Percentiles rank a stretch among this genome's conserved stretches.
Conservation (phyloP, 2,888 invertebrate genomes). For the Aphidius colemani region DNA sequence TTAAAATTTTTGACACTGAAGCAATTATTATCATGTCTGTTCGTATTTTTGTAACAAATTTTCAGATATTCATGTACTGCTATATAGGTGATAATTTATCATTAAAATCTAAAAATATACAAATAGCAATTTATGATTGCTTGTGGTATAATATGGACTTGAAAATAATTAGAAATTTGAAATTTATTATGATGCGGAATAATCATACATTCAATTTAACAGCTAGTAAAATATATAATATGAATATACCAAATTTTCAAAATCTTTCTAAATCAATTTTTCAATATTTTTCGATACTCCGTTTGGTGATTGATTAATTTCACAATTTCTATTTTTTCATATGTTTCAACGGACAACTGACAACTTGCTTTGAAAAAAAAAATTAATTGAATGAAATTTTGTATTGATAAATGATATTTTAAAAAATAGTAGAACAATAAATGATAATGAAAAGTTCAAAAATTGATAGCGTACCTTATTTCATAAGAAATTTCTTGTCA, state of each 20-base stretch:
- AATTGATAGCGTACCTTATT: conserved; percentile 69
- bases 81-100: conserved; percentile 31
- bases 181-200: conserved; percentile 27
- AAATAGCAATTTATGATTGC: conserved; percentile 28
- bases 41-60: conserved; percentile 20
- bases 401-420: conserved; percentile 62
- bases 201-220: conserved; percentile 25
- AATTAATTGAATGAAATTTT: not conserved
- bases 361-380: not conserved
- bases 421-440: conserved; percentile 59
- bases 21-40: conserved; percentile 20
- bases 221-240: conserved; percentile 27
- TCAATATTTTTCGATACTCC: conserved; percentile 27
- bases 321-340: not conserved
- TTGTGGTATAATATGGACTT: conserved; percentile 29
- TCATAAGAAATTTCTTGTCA: conserved; percentile 61
- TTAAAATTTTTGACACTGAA: conserved; percentile 19
- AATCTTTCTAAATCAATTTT: conserved; percentile 24
- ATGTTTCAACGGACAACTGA: too few relatives aligned
- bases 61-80: conserved; percentile 30
- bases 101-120: conserved; percentile 22
- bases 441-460: conserved; percentile 62
- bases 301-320: conserved; percentile 22
- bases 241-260: conserved; percentile 24
- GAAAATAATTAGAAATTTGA: conserved; percentile 19